Evolutionary conservation across 2,888 invertebrate genomes (phyloP), one percentile per base, ranked within the genome.

Genomic region (Caenorhabditis sp.): DNA sequence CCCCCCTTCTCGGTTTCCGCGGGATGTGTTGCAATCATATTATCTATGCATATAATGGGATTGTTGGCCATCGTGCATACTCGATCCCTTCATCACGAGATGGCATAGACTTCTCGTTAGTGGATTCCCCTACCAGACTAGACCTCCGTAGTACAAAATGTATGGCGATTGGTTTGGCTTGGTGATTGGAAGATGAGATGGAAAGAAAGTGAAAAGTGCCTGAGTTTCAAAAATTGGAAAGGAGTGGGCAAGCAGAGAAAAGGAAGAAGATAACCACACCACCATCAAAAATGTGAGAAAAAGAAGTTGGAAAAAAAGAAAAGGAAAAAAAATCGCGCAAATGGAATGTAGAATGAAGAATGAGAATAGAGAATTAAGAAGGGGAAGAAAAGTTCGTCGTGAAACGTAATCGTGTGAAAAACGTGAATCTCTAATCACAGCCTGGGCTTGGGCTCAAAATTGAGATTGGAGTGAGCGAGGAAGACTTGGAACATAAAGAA

Each of bases 11-110:
- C n/a, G n/a, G n/a, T n/a, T 40, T 35, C 18, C 26, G 37, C 2
- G 53, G 35, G 51, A 79, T 71, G 71, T 71, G 62, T 74, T 69
- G 72, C 80, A 74, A 80, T 80, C 80, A 80, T 80, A 80, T 80
- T 69, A 74, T 80, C 80, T 80, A 80, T 80, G 80, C 80, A 80
- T 80, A 80, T 80, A 80, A 80, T 80, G 74, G 80, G 80, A 80
- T 80, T 80, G 67, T 79, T 79, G 71, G 55, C 67, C n/a, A 67
- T 76, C 76, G 67, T 76, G 76, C 76, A 76, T 67, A 76, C 53
- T 35, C 60, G 8, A 67, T 76, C 67, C 51, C 60, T 55, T 67
- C 65, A 65, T 67, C 74, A 74, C 74, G 32, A 67, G 60, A 24
- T 62, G 60, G 58, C 40, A 13, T 44, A 44, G 68, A n/a, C n/a